Base-by-base conservation (phyloP, 1,140 invertebrate genomes). In the Latrodectus geometricus region DNA sequence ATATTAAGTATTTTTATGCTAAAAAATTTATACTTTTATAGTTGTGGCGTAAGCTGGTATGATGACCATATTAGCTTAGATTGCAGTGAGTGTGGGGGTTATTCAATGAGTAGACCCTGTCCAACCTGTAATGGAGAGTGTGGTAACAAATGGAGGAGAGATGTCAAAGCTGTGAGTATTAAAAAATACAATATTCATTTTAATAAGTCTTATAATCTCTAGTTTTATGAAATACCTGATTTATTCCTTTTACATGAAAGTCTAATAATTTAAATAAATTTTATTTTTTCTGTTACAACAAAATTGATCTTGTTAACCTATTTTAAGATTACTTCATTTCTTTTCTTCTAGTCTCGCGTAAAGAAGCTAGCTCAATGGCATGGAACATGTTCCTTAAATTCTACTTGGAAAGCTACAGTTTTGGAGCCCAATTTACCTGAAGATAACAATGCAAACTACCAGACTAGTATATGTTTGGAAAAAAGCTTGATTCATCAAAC, bases 1-100 rank as follows among this genome's bases (percentile, higher is more conserved):
- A 35, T 35, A 35, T 35, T 35, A 35, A 35, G 2, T 35, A 35
- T 35, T 35, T 5, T 35, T 35, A 5, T 3, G 5, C 35, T 35
- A 35, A 35, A 35, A 35, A 35, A 35, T 3, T 1, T 35, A 35
- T n/a, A n/a, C 5, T 5, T 35, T 80, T 88, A 35, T 90, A 95
- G 94, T 89, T 96, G 95, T 91, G 95, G 95, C 35, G 95, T 96
- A 5, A 95, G 94, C 89, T 96, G 96, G 96, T 93, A 93, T 88
- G 94, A 96, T 89, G 93, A 95, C 84, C 95, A 96, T 89, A 94
- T 95, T 17, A 95, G 95, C 8, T 90, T 95, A 11, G 95, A 95
- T 90, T 96, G 95, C 91, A 92, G 93, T 54, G 96, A 96, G 90
- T 96, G 96, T 90, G 96, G 95, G 61, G 95, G 95, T 72, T 96